Evolutionary conservation across 2,113 vertebrate genomes (phyloP), one percentile per base, ranked within the genome.

Genomic region (Chloebia gouldiae): DNA sequence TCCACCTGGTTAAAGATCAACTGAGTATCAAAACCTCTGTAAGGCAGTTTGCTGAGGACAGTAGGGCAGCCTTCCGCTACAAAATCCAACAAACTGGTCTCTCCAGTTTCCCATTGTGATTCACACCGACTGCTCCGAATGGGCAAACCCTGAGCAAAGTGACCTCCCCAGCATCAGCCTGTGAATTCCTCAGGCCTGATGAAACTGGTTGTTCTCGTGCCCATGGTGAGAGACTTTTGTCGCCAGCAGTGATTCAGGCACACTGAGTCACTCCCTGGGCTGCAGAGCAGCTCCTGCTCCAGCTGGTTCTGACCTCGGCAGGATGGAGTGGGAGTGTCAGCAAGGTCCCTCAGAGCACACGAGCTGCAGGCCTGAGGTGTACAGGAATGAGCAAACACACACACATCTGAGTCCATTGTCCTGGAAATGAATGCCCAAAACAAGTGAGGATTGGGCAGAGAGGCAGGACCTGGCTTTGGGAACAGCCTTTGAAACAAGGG

Each of bases 1-100:
- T 93, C n/a, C 45, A 49, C 24, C 31, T 80, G 61, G 71, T 95
- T 94, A 92, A 94, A 95, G 73, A 92, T 81, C 84, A 84, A 77
- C 78, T 18, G 50, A 57, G 16, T 47, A 83, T 42, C 76, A 57
- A 76, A 72, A 92, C 35, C 57, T 69, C 15, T 31, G 44, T 16
- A 28, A 66, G 35, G 45, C 3, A 21, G 45, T 33, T 45, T 73
- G 60, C 15, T 60, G 44, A 65, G 78, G 89, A 92, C 65, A 60
- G 57, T 18, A 68, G 39, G 16, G 47, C 90, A 91, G 42, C 39
- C 21, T 64, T 19, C 15, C 1, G 0, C 71, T 35, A 20, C 45
- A 37, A 49, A 65, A 85, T 83, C 20, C 59, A 92, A 25, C 49
- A 35, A 88, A 87, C 63, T 78, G 89, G 60, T 83, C 78, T 87